Percentiles rank a stretch among this genome's conserved stretches.
Conservation (phyloP, 2,113 vertebrate genomes). For the Phylloscopus trochiloides region DNA sequence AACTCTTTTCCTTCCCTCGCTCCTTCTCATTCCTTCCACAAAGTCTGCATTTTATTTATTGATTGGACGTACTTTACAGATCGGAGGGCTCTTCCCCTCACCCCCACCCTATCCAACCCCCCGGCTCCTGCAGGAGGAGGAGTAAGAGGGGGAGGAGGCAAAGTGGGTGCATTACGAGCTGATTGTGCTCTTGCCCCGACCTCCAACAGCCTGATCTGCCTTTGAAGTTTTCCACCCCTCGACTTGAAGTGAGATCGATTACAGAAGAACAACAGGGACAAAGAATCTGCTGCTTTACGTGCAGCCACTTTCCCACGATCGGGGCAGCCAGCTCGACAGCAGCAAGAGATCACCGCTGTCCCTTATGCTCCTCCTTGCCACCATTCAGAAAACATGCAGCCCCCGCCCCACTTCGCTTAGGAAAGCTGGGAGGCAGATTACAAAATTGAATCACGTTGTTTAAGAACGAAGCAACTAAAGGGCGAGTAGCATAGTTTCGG, state of each 20-base stretch:
- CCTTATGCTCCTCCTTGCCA: neutral
- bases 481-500: neutral
- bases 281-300: constrained; percentile 78
- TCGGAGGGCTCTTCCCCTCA: neutral
- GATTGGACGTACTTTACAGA: constrained; percentile 1
- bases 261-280: constrained; percentile 82
- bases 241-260: constrained; percentile 84
- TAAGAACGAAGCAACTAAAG: neutral
- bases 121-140: neutral
- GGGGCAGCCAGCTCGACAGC: constrained; percentile 67
- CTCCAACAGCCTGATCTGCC: constrained; percentile 74
- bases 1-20: neutral
- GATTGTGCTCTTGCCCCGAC: constrained; percentile 71
- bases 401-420: neutral
- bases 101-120: neutral
- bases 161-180: constrained; percentile 44
- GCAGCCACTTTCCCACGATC: constrained; percentile 86
- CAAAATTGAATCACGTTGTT: neutral
- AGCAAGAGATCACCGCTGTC: constrained; percentile 23
- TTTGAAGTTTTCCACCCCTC: constrained; percentile 81
- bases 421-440: neutral
- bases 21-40: neutral
- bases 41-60: constrained; percentile 49
- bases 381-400: constrained; percentile 4
- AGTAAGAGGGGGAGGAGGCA: neutral